Evolutionary conservation across 2,113 vertebrate genomes (phyloP).

Genomic region (Cervus canadensis): DNA sequence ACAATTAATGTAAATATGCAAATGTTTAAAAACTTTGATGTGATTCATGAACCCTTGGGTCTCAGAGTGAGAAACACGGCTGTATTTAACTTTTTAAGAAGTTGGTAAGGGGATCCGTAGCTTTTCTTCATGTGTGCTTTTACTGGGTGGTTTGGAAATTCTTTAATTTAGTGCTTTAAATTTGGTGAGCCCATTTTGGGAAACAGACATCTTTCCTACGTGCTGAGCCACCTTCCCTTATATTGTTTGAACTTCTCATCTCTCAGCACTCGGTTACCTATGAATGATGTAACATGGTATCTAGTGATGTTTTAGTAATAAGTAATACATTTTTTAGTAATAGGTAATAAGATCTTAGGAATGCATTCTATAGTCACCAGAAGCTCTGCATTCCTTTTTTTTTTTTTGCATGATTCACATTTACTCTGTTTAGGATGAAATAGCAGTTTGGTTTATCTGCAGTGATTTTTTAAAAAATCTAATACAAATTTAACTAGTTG

Average conservation of each 20-base stretch:
- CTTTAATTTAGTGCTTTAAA: background rate
- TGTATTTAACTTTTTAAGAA: background rate
- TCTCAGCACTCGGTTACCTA: background rate
- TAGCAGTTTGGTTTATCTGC: background rate
- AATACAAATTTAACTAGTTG: slow-evolving; percentile 10
- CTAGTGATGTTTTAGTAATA: background rate
- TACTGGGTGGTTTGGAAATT: background rate
- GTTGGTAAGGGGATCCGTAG: background rate
- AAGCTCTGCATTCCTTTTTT: background rate
- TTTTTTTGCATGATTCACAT: background rate
- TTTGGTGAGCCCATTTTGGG: background rate
- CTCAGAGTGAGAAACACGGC: background rate
- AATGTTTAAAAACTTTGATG: background rate
- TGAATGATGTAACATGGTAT: background rate
- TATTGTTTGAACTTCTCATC: background rate
- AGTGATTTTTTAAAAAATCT: background rate
- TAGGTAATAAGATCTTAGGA: background rate
- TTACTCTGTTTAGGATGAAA: background rate
- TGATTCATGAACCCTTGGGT: background rate
- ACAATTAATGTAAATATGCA: background rate
- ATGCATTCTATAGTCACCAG: background rate
- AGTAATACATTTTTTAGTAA: background rate
- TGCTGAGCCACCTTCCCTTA: background rate
- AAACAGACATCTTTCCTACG: background rate
- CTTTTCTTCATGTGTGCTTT: background rate